phyloP scores from a whole-genome alignment of 2,113 vertebrate species.

The Entelurus aequoreus region DNA sequence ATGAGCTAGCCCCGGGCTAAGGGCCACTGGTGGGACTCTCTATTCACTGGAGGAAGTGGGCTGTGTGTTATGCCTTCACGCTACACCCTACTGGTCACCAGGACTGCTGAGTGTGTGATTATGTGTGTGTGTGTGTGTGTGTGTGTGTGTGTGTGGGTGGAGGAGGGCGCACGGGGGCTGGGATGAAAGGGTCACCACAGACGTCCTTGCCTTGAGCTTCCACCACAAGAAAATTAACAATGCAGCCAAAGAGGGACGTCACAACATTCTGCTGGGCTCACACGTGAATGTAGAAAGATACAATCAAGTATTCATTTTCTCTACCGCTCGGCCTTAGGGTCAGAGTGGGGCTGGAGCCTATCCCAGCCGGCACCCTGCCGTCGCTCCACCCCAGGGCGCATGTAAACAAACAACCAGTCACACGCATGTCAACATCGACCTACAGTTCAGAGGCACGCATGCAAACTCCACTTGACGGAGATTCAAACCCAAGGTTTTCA shows the following conservation, averaged over 20 bases:
- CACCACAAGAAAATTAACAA: constrained; percentile 43
- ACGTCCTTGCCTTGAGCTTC: constrained; percentile 63
- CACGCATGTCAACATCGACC: too few relatives aligned
- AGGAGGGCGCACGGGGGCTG: not conserved
- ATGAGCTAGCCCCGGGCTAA: constrained; percentile 31
- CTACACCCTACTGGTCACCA: constrained; percentile 15
- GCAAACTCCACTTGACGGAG: too few relatives aligned
- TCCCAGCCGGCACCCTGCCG: too few relatives aligned
- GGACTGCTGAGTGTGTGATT: constrained; percentile 18
- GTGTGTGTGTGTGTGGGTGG: too few relatives aligned
- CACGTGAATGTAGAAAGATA: too few relatives aligned
- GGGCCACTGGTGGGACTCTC: constrained; percentile 39
- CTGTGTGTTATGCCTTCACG: constrained; percentile 37
- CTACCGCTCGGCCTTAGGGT: not conserved
- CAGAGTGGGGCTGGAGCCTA: too few relatives aligned
- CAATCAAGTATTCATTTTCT: too few relatives aligned
- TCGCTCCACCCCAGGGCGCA: too few relatives aligned
- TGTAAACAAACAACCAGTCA: too few relatives aligned
- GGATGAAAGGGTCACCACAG: constrained; percentile 18
- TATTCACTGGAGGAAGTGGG: constrained; percentile 36
- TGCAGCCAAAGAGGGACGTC: constrained; percentile 34
- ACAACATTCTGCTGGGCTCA: constrained; percentile 10
- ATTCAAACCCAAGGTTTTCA: too few relatives aligned
- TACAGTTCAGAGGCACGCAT: too few relatives aligned
- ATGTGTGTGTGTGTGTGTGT: not conserved